A percentile compares a stretch with the other conserved stretches of the same genome.
Evolutionary conservation across 2,113 vertebrate species (phyloP).

Genomic region (Callorhinus ursinus): DNA sequence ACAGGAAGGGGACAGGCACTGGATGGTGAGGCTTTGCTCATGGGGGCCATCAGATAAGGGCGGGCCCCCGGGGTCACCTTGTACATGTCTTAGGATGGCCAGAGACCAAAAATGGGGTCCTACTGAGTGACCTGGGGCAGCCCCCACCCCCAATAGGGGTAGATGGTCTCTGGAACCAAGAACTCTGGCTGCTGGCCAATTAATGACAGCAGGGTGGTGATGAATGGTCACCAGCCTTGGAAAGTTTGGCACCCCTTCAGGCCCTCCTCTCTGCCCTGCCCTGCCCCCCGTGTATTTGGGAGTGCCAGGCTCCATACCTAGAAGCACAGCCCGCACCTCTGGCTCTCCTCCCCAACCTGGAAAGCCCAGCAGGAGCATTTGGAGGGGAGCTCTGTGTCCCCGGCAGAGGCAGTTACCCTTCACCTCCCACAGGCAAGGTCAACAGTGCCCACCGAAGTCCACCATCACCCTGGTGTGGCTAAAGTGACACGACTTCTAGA

Average conservation of each 20-base stretch:
- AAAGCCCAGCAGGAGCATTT: neutral
- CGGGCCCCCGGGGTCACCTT: neutral
- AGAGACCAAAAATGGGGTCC: neutral
- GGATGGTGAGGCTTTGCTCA: neutral
- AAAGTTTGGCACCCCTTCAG: neutral
- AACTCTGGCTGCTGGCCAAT: neutral
- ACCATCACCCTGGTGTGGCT: neutral
- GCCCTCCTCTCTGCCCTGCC: neutral
- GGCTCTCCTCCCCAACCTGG: neutral
- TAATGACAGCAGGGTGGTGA: neutral
- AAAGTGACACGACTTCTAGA: neutral
- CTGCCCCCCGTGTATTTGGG: too few species aligned
- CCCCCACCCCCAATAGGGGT: neutral
- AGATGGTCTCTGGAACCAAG: neutral
- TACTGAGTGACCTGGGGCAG: neutral
- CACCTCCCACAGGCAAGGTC: neutral
- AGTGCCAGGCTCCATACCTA: neutral
- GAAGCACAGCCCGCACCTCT: too few species aligned
- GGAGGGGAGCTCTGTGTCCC: neutral
- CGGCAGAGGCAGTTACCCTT: neutral
- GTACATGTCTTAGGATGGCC: neutral
- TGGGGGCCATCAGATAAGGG: neutral
- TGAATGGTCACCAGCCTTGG: neutral
- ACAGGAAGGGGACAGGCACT: neutral
- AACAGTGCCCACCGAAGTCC: neutral